phyloP scores from a whole-genome alignment of 1,140 invertebrate genomes.

The Formica exsecta region DNA sequence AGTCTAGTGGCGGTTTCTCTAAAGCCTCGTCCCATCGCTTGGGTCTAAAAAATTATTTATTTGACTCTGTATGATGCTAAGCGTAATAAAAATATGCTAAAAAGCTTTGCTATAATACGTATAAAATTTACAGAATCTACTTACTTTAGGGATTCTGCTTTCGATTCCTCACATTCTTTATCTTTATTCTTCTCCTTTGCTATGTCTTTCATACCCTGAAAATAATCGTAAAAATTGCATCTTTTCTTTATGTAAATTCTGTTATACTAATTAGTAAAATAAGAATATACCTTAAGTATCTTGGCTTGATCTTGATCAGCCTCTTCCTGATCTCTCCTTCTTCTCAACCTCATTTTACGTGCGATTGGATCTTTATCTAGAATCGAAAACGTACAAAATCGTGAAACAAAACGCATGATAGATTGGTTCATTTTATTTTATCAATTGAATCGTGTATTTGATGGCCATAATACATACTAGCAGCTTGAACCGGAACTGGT shows the following conservation, averaged over 20 bases:
- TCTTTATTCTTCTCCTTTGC: constrained; percentile 95
- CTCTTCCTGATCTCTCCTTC: constrained; percentile 91
- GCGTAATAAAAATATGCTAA: constrained; percentile 29
- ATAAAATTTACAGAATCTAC: constrained; percentile 58
- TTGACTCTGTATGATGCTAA: neutral
- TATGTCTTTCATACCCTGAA: constrained; percentile 97
- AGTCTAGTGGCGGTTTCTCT: constrained; percentile 98
- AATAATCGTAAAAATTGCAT: constrained; percentile 54
- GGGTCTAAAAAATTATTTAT: constrained; percentile 87
- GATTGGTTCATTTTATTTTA: neutral
- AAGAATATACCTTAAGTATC: constrained; percentile 92
- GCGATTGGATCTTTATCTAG: constrained; percentile 95
- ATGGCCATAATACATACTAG: constrained; percentile 85
- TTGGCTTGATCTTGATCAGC: constrained; percentile 97
- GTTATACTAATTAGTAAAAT: neutral
- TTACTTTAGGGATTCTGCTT: constrained; percentile 91
- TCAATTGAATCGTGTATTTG: neutral
- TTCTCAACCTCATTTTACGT: constrained; percentile 94
- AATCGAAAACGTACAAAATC: constrained; percentile 43
- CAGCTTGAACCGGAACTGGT: constrained; percentile 90
- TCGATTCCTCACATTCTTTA: constrained; percentile 88
- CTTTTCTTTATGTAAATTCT: neutral
- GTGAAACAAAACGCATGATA: neutral
- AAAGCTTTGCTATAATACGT: neutral
- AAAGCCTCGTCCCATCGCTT: constrained; percentile 97